Percentiles rank a stretch among this genome's conserved stretches.
Conservation (phyloP, 1,140 invertebrate species). For the Phymastichus coffea region DNA sequence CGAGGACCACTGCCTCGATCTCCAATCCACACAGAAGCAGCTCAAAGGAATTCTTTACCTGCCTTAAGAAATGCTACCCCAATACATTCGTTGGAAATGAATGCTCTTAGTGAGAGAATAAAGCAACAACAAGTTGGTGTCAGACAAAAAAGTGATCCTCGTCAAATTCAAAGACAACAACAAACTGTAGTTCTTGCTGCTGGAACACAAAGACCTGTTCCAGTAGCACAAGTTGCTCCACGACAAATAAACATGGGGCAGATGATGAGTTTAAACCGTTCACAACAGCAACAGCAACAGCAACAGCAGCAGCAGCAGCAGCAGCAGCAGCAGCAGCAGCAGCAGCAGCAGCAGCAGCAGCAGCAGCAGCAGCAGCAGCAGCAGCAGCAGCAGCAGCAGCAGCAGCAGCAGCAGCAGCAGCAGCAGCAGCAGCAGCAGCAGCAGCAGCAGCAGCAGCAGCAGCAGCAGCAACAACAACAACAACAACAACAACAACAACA, state of each 20-base stretch:
- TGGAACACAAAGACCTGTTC: not conserved
- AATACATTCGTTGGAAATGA: slow-evolving; percentile 35
- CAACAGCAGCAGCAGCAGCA: not conserved
- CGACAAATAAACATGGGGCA: slow-evolving; percentile 8
- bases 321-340: not conserved
- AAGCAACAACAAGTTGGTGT: slow-evolving; percentile 29
- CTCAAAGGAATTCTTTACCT: slow-evolving; percentile 1
- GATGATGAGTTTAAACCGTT: not conserved
- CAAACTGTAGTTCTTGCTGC: slow-evolving; percentile 7
- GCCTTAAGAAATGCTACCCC: slow-evolving; percentile 26
- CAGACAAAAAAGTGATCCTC: not conserved
- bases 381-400: not conserved
- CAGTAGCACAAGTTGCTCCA: slow-evolving; percentile 8
- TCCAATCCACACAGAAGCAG: slow-evolving; percentile 26
- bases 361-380: not conserved
- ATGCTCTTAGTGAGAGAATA: slow-evolving; percentile 43
- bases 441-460: slow-evolving; percentile 15
- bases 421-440: not conserved
- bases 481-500: slow-evolving; percentile 30
- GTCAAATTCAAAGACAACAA: slow-evolving; percentile 19
- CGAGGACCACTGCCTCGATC: slow-evolving; percentile 24
- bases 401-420: not conserved
- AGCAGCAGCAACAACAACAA: slow-evolving; percentile 31
- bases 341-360: not conserved
- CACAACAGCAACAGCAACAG: not conserved